Conservation (phyloP, 35 echinoderm and acorn worm genomes). For the Ptychodera flava region DNA sequence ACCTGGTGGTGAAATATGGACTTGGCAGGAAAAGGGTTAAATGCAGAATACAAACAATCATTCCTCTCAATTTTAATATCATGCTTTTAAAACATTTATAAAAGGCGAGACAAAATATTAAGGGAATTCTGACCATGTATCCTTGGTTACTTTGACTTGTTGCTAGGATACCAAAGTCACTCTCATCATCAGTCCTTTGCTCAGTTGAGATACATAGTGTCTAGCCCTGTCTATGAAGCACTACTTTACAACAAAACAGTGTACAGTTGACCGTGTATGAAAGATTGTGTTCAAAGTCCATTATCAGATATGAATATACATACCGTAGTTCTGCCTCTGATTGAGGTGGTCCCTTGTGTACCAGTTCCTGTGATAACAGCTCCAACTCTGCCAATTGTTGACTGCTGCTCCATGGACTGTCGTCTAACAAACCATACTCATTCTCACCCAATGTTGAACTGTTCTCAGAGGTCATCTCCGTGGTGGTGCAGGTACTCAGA, state of each 20-base stretch:
- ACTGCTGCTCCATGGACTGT: slow-evolving; percentile 77
- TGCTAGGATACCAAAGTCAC: neutral
- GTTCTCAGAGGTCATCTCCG: slow-evolving; percentile 73
- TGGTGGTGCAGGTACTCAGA: neutral
- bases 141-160: neutral
- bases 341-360: slow-evolving; percentile 66
- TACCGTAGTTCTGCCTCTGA: slow-evolving; percentile 95
- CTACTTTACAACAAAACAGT: too few species aligned
- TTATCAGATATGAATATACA: neutral
- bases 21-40: too few species aligned
- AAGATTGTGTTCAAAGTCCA: too few species aligned
- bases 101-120: too few species aligned
- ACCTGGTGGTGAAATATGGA: too few species aligned
- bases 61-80: too few species aligned
- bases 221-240: too few species aligned
- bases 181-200: neutral
- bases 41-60: too few species aligned
- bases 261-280: too few species aligned
- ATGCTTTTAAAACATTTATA: too few species aligned
- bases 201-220: too few species aligned
- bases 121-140: too few species aligned
- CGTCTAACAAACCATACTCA: slow-evolving; percentile 54
- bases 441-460: slow-evolving; percentile 76
- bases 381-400: slow-evolving; percentile 66
- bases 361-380: slow-evolving; percentile 60